A percentile compares a stretch with the other conserved stretches of the same genome.
These are phyloP conservation scores for Malacosoma neustria DNA, from an alignment of 2,888 invertebrate genomes.

Conservation along the genomic window DNA sequence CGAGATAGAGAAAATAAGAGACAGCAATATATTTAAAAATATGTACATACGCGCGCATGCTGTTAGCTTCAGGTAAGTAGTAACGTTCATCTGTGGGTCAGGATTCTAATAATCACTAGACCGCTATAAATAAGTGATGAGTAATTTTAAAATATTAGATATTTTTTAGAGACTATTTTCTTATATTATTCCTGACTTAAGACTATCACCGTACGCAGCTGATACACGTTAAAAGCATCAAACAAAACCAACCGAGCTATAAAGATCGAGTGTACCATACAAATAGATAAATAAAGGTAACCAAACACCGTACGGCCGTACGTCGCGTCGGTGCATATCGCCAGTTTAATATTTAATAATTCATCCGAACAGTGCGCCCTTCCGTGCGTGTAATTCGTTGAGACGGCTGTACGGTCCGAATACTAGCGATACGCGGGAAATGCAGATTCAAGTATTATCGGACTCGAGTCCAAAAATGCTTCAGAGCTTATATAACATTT, in stretches of 20 bases:
- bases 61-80: too few relatives aligned
- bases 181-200: too few relatives aligned
- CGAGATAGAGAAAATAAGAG: too few relatives aligned
- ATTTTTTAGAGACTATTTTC: too few relatives aligned
- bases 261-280: not conserved
- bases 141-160: too few relatives aligned
- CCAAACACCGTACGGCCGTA: slow-evolving; percentile 25
- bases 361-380: slow-evolving; percentile 46
- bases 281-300: slow-evolving; percentile 18
- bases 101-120: too few relatives aligned
- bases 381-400: slow-evolving; percentile 48
- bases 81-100: too few relatives aligned
- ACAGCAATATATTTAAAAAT: too few relatives aligned
- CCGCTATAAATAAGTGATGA: too few relatives aligned
- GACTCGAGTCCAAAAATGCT: slow-evolving; percentile 7
- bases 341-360: slow-evolving; percentile 53
- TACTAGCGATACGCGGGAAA: slow-evolving; percentile 20
- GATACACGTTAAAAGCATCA: not conserved
- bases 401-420: slow-evolving; percentile 31
- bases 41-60: too few relatives aligned
- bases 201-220: slow-evolving; percentile 1
- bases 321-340: slow-evolving; percentile 23
- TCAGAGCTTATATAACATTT: too few relatives aligned
- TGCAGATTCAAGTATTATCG: slow-evolving; percentile 8
- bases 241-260: not conserved